Evolutionary conservation across 2,888 invertebrate genomes (phyloP).

Genomic region (Diarsia brunnea): DNA sequence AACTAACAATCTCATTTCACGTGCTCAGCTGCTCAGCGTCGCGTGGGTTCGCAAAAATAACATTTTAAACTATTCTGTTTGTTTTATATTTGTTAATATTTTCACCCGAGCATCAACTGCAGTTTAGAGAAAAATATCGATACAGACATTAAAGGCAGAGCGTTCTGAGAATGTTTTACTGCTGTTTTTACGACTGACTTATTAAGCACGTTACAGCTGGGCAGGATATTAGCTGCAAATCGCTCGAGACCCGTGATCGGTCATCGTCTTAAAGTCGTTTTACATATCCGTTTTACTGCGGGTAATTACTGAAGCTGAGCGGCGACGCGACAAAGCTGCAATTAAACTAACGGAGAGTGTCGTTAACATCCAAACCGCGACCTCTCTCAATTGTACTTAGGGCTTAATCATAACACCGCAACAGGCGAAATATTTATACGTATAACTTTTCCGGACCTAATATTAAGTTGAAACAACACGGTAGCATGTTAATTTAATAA

Average conservation of each 20-base stretch:
- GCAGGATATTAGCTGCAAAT: constrained; percentile 86
- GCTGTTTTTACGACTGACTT: constrained; percentile 80
- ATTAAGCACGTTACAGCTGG: constrained; percentile 81
- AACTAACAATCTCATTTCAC: constrained; percentile 49
- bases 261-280: constrained; percentile 84
- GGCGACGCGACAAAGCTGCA: constrained; percentile 84
- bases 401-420: constrained; percentile 74
- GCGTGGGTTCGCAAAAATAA: constrained; percentile 22
- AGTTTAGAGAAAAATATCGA: constrained; percentile 68
- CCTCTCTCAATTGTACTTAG: constrained; percentile 76
- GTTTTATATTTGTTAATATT: constrained; percentile 38
- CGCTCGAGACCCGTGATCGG: constrained; percentile 78
- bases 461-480: constrained; percentile 14
- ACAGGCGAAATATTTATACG: constrained; percentile 49
- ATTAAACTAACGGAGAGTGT: constrained; percentile 87
- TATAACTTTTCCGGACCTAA: constrained; percentile 6
- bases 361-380: constrained; percentile 81
- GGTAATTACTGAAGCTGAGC: constrained; percentile 84
- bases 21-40: constrained; percentile 25
- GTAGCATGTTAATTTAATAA: background rate
- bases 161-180: constrained; percentile 79
- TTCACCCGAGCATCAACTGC: constrained; percentile 46
- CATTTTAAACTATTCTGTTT: constrained; percentile 27
- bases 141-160: constrained; percentile 66
- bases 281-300: constrained; percentile 87